Conservation (phyloP, 2,113 vertebrate species). For the Rissa tridactyla region DNA sequence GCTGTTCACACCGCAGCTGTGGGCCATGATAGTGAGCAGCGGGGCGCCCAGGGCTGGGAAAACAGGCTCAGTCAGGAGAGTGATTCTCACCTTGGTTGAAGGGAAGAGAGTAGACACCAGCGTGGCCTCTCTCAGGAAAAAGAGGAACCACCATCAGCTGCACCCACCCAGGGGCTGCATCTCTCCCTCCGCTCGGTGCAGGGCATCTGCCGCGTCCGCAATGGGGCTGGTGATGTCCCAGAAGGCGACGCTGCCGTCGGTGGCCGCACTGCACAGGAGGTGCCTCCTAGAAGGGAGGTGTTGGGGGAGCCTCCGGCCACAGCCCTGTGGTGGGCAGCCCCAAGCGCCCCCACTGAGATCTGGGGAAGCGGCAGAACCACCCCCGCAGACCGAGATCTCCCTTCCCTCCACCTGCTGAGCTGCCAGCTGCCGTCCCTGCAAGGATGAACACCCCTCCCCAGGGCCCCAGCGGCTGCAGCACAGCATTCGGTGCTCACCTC, state of each 20-base stretch:
- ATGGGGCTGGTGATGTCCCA: conserved; percentile 83
- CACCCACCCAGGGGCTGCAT: conserved; percentile 63
- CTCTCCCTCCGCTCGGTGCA: not conserved
- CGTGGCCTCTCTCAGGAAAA: fast-evolving
- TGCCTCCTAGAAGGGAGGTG: conserved; percentile 68
- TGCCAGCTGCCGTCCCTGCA: fast-evolving
- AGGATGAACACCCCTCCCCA: not conserved
- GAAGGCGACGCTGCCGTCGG: conserved; percentile 85
- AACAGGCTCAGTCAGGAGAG: not conserved
- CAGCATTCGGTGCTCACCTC: conserved; percentile 68
- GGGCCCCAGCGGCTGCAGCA: fast-evolving
- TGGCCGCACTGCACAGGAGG: conserved; percentile 88
- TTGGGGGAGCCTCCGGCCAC: not conserved
- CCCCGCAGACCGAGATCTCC: fast-evolving
- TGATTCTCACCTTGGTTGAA: fast-evolving
- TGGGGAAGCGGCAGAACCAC: not conserved
- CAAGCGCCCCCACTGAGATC: fast-evolving
- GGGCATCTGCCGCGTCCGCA: fast-evolving
- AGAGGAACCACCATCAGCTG: fast-evolving
- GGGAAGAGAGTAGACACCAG: not conserved
- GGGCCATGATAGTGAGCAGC: conserved; percentile 72
- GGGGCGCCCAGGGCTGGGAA: conserved; percentile 56
- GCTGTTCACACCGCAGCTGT: conserved; percentile 91
- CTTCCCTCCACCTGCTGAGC: not conserved
- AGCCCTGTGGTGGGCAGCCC: not conserved